These are phyloP conservation scores for Zygothrica quintamaculata DNA, from an alignment of 2,888 invertebrate genomes.

Conservation along the genomic window DNA sequence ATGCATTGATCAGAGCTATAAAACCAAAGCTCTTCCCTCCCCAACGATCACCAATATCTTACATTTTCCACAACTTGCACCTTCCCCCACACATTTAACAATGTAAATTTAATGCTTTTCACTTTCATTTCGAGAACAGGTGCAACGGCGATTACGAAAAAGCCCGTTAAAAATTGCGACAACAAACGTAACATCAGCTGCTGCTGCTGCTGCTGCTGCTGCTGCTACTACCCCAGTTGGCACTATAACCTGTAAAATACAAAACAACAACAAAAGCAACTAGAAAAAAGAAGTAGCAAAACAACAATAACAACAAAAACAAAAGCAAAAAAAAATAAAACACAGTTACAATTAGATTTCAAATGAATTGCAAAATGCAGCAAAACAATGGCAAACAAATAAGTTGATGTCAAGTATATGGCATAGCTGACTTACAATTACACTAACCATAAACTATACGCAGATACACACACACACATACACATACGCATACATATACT, in stretches of 20 bases:
- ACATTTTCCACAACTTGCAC: too few relatives aligned
- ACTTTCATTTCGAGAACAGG: slow-evolving; percentile 74
- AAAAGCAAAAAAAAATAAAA: slow-evolving; percentile 17
- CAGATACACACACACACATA: too few relatives aligned
- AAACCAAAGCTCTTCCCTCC: background rate
- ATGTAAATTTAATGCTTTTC: slow-evolving; percentile 71
- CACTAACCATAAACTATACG: too few relatives aligned
- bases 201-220: slow-evolving; percentile 2
- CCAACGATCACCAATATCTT: too few relatives aligned
- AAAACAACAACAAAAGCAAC: slow-evolving; percentile 15
- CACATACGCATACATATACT: too few relatives aligned
- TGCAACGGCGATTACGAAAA: slow-evolving; percentile 67
- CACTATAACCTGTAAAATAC: slow-evolving; percentile 27
- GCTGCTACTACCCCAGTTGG: slow-evolving; percentile 41
- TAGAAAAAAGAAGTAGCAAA: slow-evolving; percentile 18
- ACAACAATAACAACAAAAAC: slow-evolving; percentile 22
- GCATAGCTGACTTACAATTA: too few relatives aligned
- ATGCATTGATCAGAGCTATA: slow-evolving; percentile 14
- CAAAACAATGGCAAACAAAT: slow-evolving; percentile 37
- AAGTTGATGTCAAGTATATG: too few relatives aligned
- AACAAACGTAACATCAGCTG: slow-evolving; percentile 30
- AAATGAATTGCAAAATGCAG: slow-evolving; percentile 70
- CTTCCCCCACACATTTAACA: slow-evolving; percentile 37
- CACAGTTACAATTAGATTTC: slow-evolving; percentile 71
- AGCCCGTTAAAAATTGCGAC: slow-evolving; percentile 69